Base-by-base conservation (phyloP, 2,113 vertebrate genomes). In the Dipodomys spectabilis region DNA sequence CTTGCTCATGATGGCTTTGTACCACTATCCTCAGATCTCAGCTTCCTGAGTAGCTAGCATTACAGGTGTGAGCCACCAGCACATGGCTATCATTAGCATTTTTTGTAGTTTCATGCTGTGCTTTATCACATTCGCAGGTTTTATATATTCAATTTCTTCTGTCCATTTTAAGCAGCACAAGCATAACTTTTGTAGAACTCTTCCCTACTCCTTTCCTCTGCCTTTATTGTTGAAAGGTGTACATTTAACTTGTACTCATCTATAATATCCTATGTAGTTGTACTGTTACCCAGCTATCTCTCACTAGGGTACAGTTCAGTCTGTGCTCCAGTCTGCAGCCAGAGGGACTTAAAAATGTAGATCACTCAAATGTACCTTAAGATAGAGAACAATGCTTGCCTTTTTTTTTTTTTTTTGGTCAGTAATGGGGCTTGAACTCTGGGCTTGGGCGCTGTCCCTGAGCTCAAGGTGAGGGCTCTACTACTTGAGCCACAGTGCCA, bases 191-290 rank as follows among this genome's bases (percentile, higher is more conserved):
- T 74, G 7, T 62, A 35, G 35, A 69, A 27, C 6, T 53, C 90
- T 94, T 69, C 28, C 57, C 5, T 74, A 2, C 44, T 32, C 13
- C 32, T 74, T 83, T 35, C 28, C 30, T 93, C 88, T 90, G 65
- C 8, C 28, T 67, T 90, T 71, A 27, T n/a, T 71, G 3, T 94
- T 95, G 44, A 80, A 53, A 44, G 81, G 82, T 86, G 53, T 84
- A 80, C 9, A 57, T 10, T 71, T 84, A 86, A 3, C 27, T 90
- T 71, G 20, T 45, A 18, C 3, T 89, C 5, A 7, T 35, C 57
- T 64, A 3, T 83, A 82, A 27, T 35, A 35, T 6, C 65, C 18
- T 65, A 20, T 71, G 15, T 86, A 30, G 35, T 93, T 88, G 8
- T 82, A 44, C 28, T 91, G 0, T 90, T 75, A 75, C 71, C 86